These are phyloP conservation scores for Apodemia duryi DNA, from an alignment of 2,888 invertebrate genomes.

Conservation along the genomic window DNA sequence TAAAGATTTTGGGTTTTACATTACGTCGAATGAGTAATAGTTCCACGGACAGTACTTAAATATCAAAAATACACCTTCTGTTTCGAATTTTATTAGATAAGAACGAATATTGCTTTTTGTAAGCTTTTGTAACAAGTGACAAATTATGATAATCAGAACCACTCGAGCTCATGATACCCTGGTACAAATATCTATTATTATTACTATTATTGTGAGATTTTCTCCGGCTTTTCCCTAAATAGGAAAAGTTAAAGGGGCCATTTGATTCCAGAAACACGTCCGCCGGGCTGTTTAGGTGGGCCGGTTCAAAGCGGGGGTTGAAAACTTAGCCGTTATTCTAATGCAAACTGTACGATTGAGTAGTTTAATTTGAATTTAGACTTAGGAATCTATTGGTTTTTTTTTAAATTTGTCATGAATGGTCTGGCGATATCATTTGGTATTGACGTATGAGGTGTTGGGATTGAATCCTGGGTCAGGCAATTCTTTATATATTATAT, in stretches of 20 bases:
- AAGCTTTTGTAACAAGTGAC: constrained; percentile 24
- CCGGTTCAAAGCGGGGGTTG: constrained; percentile 31
- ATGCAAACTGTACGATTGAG: constrained; percentile 4
- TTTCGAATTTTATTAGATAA: not conserved
- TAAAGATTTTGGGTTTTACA: not conserved
- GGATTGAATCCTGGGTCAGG: no score
- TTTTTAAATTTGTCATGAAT: no score
- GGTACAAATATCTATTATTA: constrained; percentile 54
- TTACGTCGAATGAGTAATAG: no score
- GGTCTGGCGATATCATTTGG: no score
- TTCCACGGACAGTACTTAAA: not conserved
- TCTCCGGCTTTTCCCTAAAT: constrained; percentile 66
- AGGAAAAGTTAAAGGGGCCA: constrained; percentile 79
- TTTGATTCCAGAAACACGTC: constrained; percentile 70
- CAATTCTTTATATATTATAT: no score
- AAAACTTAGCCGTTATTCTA: constrained; percentile 22
- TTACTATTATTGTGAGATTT: constrained; percentile 62
- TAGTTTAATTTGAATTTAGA: constrained; percentile 8
- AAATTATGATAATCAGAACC: constrained; percentile 52
- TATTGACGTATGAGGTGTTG: no score
- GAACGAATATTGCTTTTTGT: constrained; percentile 18
- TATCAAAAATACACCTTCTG: not conserved
- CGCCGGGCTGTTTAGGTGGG: constrained; percentile 36
- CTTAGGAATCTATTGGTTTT: no score
- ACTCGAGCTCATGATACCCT: constrained; percentile 59